A percentile compares a stretch with the other conserved stretches of the same genome.
These are phyloP conservation scores for Sylvia borin DNA, from an alignment of 2,797 vertebrate genomes.

Conservation along the genomic window DNA sequence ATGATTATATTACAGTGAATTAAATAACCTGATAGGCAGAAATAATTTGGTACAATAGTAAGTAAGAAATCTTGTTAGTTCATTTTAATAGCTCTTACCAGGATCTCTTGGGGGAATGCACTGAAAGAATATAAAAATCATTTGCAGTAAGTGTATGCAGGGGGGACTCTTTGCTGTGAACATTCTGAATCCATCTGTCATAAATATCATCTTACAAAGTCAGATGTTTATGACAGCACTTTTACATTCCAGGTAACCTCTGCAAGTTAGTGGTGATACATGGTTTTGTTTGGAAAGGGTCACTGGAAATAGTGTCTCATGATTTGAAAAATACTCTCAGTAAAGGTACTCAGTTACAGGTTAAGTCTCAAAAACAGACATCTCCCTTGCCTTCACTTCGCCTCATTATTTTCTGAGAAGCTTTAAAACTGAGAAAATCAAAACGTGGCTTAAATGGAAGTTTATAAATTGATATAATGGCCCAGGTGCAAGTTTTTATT, in stretches of 20 bases:
- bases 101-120: background rate
- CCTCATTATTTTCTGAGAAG: background rate
- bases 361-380: background rate
- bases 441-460: background rate
- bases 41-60: background rate
- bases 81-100: background rate
- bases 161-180: background rate
- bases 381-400: background rate
- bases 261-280: background rate
- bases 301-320: background rate
- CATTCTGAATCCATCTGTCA: background rate
- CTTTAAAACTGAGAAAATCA: background rate
- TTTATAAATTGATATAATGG: background rate
- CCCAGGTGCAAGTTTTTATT: background rate
- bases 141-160: background rate
- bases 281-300: background rate
- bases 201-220: background rate
- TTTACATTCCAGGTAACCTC: background rate
- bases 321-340: background rate
- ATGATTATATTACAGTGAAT: background rate
- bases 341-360: background rate
- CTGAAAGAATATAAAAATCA: background rate
- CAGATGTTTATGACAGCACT: background rate
- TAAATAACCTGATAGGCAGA: background rate
- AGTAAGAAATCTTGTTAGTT: background rate